Evolutionary conservation across 1,140 invertebrate species (phyloP), one percentile per base, ranked within the genome.

Genomic region (Sinonovacula constricta): DNA sequence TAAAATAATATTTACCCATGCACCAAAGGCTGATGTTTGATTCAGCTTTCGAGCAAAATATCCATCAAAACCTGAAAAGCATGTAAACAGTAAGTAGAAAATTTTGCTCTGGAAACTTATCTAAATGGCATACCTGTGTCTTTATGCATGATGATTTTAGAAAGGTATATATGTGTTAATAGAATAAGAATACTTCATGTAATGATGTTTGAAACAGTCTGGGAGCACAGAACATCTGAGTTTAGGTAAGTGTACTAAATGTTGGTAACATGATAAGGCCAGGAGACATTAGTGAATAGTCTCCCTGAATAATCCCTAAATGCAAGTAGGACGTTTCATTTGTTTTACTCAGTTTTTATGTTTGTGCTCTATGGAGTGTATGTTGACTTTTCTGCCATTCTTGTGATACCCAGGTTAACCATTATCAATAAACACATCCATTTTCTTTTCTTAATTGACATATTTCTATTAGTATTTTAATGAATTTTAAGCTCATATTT

Each of bases 11-110:
- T 59, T 81, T 81, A 87, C 87, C 87, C 86, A 88, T 22, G 87
- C 86, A 49, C 87, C 87, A 85, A 88, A 87, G 0, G 63, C 79
- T 45, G 87, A 88, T n/a, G 77, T 82, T 63, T 88, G 87, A 30
- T 86, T 81, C 4, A 88, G 62, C 57, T 83, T 84, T 33, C 87
- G 80, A 24, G 87, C 87, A 68, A 75, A 57, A 54, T 82, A 84
- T 24, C 87, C 87, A 87, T 88, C 87, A 76, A 88, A 54, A 60
- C 75, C 87, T 88, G 70, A 60, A 82, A 81, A 33, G 54, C n/a
- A n/a, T n/a, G n/a, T n/a, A 49, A 60, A 65, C 72, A 31, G 22
- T 28, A 45, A 45, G 18, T 45, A 45, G 7, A 45, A 18, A 45
- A 45, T 45, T 45, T 45, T 18, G 18, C 39, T 10, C 18, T 7